Evolutionary conservation across 2,888 invertebrate species (phyloP).

Genomic region (Parochlus steinenii): DNA sequence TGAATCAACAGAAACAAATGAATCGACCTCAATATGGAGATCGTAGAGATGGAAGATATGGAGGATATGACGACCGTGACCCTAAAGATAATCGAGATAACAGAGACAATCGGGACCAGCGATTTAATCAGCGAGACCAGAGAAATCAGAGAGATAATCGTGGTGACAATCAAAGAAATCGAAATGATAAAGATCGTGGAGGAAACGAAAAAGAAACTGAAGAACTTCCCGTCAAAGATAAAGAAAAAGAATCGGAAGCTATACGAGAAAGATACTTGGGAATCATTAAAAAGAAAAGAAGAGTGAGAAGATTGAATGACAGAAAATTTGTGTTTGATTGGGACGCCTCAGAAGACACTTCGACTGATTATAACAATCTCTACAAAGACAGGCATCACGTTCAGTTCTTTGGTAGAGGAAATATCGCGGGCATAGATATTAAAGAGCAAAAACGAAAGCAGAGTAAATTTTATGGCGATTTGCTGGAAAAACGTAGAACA

Average conservation of each 20-base stretch:
- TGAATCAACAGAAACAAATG: constrained; percentile 9
- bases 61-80: constrained; percentile 18
- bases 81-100: constrained; percentile 33
- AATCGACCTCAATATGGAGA: constrained; percentile 11
- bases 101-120: constrained; percentile 34
- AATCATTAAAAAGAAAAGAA: constrained; percentile 77
- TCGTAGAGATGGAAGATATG: constrained; percentile 12
- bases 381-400: constrained; percentile 96
- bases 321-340: constrained; percentile 99
- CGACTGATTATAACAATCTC: constrained; percentile 89
- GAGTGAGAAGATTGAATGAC: constrained; percentile 88
- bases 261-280: constrained; percentile 93
- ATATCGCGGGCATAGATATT: constrained; percentile 95
- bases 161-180: constrained; percentile 28
- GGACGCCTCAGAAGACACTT: constrained; percentile 98
- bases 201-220: constrained; percentile 59
- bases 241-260: constrained; percentile 84
- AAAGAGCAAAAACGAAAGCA: constrained; percentile 92
- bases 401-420: constrained; percentile 95
- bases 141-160: constrained; percentile 16
- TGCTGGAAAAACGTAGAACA: constrained; percentile 86
- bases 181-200: constrained; percentile 39
- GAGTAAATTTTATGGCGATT: constrained; percentile 90
- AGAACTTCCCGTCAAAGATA: constrained; percentile 49
- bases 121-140: constrained; percentile 21